Base-by-base conservation (phyloP, 1,140 invertebrate genomes). In the Drosophila equinoxialis region DNA sequence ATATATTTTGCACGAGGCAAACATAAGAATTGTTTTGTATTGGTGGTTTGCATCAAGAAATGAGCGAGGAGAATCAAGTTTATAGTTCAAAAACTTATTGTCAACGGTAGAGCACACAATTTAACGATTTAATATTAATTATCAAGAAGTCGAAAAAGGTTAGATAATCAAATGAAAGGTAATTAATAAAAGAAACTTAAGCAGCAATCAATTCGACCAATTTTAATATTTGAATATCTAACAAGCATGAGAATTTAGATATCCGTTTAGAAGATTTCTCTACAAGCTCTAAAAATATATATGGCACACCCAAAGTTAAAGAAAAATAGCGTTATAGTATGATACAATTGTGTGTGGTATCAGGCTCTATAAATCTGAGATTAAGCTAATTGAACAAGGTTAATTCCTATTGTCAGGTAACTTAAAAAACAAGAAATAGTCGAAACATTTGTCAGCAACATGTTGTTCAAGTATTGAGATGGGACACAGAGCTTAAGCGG, bases 391-490 rank as follows among this genome's bases (percentile, higher is more conserved):
- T 51, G 45, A 51, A 51, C 45, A 51, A 51, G 45, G 45, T 20
- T 51, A 51, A 51, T 51, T 23, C 20, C 45, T 7, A 51, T 20
- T 51, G 45, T 48, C 14, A 48, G n/a, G 42, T 6, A 17, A 45
- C 42, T 45, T 45, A 48, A 48, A 48, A 7, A 17, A 30, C 6
- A 5, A 5, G 4, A 51, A 23, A 23, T 20, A 51, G 10, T 51
- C 45, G 2, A 51, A 51, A 51, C 65, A 60, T 76, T 76, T 64
- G n/a, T 14, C 7, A 55, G 48, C 14, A 54, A 55, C 60, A 54
- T 30, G n/a, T 13, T 55, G 14, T 63, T 26, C 55, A 30, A 30
- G 30, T 30, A 30, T 37, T 71, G 51, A 64, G 68, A 26, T 20
- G 45, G 45, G 14, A 48, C 45, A 51, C 17, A 23, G 17, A 11